Conservation (phyloP, 2,113 vertebrate species). For the Channa maculata region DNA sequence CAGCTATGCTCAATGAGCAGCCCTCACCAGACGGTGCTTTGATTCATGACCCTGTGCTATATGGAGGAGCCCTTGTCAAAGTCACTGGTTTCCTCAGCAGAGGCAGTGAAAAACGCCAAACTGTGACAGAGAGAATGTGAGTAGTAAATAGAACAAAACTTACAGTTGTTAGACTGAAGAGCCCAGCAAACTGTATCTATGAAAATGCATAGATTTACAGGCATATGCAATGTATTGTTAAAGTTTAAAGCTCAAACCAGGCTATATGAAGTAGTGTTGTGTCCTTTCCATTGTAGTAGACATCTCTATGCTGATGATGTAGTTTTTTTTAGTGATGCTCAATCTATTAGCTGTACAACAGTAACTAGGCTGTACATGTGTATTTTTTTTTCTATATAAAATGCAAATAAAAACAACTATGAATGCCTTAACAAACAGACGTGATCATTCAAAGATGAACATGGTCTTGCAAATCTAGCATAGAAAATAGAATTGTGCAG, state of each 20-base stretch:
- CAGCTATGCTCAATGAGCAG: neutral
- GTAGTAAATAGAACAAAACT: slow-evolving; percentile 14
- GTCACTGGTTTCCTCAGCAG: slow-evolving; percentile 16
- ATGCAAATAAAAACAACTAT: no score
- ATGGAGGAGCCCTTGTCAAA: slow-evolving; percentile 21
- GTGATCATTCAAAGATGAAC: no score
- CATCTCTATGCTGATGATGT: slow-evolving; percentile 6
- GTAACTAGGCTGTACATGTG: neutral
- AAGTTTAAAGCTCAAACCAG: no score
- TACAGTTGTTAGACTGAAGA: neutral
- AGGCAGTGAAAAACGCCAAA: slow-evolving; percentile 4
- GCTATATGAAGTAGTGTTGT: neutral
- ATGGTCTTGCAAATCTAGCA: no score
- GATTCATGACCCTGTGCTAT: slow-evolving; percentile 41
- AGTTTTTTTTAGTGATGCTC: neutral
- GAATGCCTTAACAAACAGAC: no score
- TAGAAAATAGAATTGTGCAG: no score
- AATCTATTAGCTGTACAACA: neutral
- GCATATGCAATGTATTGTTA: neutral
- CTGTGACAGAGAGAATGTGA: slow-evolving; percentile 16
- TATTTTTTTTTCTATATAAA: no score
- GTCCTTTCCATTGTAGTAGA: neutral
- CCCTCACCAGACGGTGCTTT: slow-evolving; percentile 1
- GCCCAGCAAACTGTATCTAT: neutral
- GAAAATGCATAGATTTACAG: neutral